These are phyloP conservation scores for Benthosema pterotum DNA, from an alignment of 2,797 vertebrate species.

Conservation along the genomic window DNA sequence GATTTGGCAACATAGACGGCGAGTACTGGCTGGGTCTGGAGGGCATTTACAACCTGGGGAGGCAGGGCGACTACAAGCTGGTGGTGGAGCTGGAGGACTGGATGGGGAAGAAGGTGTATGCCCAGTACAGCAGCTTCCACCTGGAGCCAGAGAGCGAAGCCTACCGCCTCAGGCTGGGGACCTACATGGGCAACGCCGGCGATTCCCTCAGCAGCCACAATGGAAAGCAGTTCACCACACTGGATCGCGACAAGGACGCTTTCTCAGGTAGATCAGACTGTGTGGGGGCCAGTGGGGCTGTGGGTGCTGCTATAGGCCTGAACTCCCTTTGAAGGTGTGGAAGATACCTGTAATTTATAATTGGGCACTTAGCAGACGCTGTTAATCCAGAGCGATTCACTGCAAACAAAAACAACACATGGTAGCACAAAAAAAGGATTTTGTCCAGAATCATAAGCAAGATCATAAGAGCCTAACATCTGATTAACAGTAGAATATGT, in stretches of 20 bases:
- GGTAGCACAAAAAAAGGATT: no score
- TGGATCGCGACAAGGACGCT: conserved; percentile 93
- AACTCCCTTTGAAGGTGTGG: no score
- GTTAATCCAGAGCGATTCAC: no score
- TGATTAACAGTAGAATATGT: no score
- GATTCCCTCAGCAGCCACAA: conserved; percentile 95
- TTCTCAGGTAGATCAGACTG: conserved; percentile 82
- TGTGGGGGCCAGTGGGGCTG: no score
- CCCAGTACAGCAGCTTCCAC: conserved; percentile 95
- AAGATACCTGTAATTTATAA: no score
- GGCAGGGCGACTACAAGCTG: conserved; percentile 93
- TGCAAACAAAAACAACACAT: no score
- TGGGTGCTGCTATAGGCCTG: no score
- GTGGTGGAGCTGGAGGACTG: conserved; percentile 96
- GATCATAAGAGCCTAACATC: no score
- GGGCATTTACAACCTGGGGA: conserved; percentile 91
- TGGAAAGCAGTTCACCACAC: conserved; percentile 95
- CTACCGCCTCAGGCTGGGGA: conserved; percentile 90
- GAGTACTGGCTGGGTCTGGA: conserved; percentile 97
- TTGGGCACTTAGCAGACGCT: no score
- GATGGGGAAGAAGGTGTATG: conserved; percentile 97
- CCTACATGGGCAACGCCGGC: conserved; percentile 95
- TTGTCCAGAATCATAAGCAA: no score
- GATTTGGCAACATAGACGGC: conserved; percentile 94
- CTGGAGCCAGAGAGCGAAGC: conserved; percentile 92